Base-by-base conservation (phyloP, 2,888 invertebrate genomes). In the Pegoplata infirma region DNA sequence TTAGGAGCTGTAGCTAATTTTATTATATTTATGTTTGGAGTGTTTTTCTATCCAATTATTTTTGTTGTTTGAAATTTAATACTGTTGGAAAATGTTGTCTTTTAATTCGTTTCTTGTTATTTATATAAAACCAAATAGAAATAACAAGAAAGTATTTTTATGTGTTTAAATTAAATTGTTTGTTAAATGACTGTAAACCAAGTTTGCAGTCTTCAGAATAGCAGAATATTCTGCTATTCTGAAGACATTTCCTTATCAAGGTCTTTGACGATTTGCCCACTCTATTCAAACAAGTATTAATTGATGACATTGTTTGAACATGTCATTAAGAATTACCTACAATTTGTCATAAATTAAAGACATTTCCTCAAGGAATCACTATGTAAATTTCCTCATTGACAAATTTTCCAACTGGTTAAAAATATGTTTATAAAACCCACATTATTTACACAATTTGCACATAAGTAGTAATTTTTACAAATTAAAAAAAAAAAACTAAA, bases 161-260 rank as follows among this genome's bases (percentile, higher is more conserved):
- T 16, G 61, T 47, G 32, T 76, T 84, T 84, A 85, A 87, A n/a
- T n/a, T n/a, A n/a, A n/a, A n/a, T n/a, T n/a, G n/a, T 86, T 87
- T 85, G 84, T 85, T 87, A 86, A 86, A 87, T 87, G 86, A 82
- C 83, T 85, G 78, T 80, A 67, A 68, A 51, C 58, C 44, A 53
- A 46, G 23, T 58, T 51, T 14, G 44, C 17, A 47, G n/a, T n/a
- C n/a, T n/a, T n/a, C n/a, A n/a, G n/a, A n/a, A n/a, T n/a, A n/a
- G n/a, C n/a, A n/a, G n/a, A n/a, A n/a, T n/a, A n/a, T n/a, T n/a
- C n/a, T n/a, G n/a, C n/a, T n/a, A n/a, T n/a, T n/a, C n/a, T n/a
- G n/a, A n/a, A n/a, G n/a, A n/a, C n/a, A n/a, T n/a, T n/a, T n/a
- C n/a, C n/a, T n/a, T n/a, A n/a, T n/a, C n/a, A n/a, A n/a, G n/a